Evolutionary conservation across 2,888 invertebrate genomes (phyloP).

Genomic region (Isoperla grammatica): DNA sequence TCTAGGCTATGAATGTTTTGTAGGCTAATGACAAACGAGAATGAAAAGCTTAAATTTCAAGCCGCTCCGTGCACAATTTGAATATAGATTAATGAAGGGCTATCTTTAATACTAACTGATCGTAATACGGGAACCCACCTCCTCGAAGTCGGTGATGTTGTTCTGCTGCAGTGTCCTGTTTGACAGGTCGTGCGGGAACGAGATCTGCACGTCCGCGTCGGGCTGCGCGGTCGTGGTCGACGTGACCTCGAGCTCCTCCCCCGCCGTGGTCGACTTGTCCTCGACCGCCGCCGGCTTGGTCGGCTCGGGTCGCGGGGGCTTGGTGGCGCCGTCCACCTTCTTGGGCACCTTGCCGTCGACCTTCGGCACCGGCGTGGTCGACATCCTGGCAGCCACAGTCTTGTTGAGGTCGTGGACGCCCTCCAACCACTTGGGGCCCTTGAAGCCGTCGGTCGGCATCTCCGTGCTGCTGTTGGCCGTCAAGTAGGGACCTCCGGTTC

Average conservation of each 20-base stretch:
- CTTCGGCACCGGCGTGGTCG: background rate
- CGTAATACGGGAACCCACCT: no score
- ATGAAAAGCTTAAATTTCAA: no score
- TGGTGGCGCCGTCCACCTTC: background rate
- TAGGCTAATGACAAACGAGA: no score
- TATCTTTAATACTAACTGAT: no score
- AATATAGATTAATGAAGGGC: background rate
- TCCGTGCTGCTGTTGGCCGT: no score
- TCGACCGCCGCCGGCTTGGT: background rate
- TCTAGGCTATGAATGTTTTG: no score
- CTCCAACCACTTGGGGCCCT: no score
- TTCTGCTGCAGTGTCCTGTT: conserved; percentile 9
- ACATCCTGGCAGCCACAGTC: no score
- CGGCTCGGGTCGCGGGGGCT: conserved; percentile 2
- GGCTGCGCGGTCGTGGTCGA: background rate
- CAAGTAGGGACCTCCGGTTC: no score
- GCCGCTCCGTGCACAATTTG: no score
- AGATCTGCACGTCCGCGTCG: background rate
- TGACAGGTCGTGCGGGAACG: background rate
- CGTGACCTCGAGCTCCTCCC: background rate
- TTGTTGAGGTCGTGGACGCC: no score
- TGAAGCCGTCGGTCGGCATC: no score
- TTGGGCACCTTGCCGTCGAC: background rate
- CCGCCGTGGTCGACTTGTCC: conserved; percentile 1
- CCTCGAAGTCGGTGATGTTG: conserved; percentile 3